phyloP scores from a whole-genome alignment of 2,113 vertebrate species.

The Petaurus breviceps region DNA sequence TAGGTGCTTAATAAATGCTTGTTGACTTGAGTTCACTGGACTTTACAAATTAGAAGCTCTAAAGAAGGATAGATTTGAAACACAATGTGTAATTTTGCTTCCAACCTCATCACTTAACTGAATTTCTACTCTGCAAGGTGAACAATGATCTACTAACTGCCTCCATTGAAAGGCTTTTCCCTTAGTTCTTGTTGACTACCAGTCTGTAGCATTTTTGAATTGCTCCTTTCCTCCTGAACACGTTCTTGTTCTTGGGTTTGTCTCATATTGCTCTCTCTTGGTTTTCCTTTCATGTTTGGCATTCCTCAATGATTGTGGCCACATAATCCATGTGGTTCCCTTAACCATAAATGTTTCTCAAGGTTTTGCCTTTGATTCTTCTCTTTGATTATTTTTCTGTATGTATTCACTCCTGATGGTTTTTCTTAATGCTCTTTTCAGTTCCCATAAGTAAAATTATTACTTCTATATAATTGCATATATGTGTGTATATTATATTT shows the following conservation, averaged over 20 bases:
- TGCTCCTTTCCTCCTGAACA: background rate
- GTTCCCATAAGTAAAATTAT: background rate
- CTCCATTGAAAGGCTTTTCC: background rate
- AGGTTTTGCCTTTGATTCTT: background rate
- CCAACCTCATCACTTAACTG: background rate
- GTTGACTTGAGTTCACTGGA: background rate
- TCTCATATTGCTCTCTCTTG: background rate
- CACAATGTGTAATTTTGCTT: background rate
- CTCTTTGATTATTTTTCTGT: background rate
- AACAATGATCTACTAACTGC: background rate
- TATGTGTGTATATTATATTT: background rate
- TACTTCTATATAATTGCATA: background rate
- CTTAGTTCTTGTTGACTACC: background rate
- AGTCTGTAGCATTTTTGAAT: background rate
- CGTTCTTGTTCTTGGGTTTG: background rate
- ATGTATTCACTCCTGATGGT: background rate
- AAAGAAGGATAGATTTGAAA: background rate
- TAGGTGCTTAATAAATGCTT: background rate
- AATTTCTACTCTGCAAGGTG: background rate
- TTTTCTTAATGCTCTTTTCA: background rate
- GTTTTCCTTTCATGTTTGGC: background rate
- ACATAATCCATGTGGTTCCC: background rate
- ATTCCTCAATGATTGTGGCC: background rate
- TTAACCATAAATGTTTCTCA: background rate
- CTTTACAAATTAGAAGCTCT: background rate